These are phyloP conservation scores for Zygothrica quintamaculata DNA, from an alignment of 2,888 invertebrate species.

Conservation along the genomic window DNA sequence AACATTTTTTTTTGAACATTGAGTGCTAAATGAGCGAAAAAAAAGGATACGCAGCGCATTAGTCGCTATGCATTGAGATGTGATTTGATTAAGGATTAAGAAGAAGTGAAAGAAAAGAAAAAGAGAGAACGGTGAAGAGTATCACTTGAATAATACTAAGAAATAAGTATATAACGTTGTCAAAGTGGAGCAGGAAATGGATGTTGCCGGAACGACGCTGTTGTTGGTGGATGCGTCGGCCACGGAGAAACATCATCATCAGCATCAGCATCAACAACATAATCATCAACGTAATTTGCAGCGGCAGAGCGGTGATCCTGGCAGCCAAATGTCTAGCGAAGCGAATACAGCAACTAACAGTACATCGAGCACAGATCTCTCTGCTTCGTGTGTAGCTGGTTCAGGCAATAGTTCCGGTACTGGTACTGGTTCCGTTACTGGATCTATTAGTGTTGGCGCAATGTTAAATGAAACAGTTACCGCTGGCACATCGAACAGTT, in stretches of 20 bases:
- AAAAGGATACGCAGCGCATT: constrained; percentile 7
- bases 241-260: constrained; percentile 40
- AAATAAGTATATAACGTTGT: no score
- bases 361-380: constrained; percentile 11
- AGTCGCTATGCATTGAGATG: not conserved
- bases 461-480: constrained; percentile 8
- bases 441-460: no score
- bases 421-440: not conserved
- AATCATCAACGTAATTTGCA: constrained; percentile 43
- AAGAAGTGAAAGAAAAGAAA: constrained; percentile 1
- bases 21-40: constrained; percentile 29
- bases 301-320: constrained; percentile 62
- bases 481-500: constrained; percentile 51
- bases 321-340: constrained; percentile 33
- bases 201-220: constrained; percentile 70
- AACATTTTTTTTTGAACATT: no score
- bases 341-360: constrained; percentile 5
- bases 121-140: no score
- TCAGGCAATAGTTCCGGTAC: constrained; percentile 1
- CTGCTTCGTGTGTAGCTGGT: not conserved
- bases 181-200: constrained; percentile 66
- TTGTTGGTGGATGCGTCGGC: constrained; percentile 74
- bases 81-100: not conserved
- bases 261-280: constrained; percentile 52
- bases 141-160: no score